Evolutionary conservation across 2,888 invertebrate genomes (phyloP).

Genomic region (Tachystola acroxantha): DNA sequence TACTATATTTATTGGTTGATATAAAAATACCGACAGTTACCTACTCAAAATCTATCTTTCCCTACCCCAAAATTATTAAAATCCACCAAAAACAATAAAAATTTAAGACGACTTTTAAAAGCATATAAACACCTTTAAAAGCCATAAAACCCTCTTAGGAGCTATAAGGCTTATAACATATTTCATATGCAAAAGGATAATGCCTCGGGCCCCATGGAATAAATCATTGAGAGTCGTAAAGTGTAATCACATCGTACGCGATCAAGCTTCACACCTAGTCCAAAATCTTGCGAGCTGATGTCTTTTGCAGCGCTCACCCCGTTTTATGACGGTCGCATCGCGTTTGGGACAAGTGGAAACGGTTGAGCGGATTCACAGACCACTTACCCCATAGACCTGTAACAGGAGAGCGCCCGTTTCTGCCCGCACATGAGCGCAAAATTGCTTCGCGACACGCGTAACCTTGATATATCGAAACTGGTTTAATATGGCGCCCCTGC

Average conservation of each 20-base stretch:
- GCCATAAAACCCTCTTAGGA: slow-evolving; percentile 13
- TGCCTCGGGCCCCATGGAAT: slow-evolving; percentile 22
- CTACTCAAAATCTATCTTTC: too few relatives aligned
- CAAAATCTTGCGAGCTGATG: slow-evolving; percentile 49
- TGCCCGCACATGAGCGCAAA: too few relatives aligned
- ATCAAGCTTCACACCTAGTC: slow-evolving; percentile 62
- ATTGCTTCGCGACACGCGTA: too few relatives aligned
- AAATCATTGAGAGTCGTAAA: slow-evolving; percentile 54
- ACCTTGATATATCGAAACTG: too few relatives aligned
- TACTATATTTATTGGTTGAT: too few relatives aligned
- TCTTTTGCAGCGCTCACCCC: slow-evolving; percentile 59
- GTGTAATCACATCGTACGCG: slow-evolving; percentile 42
- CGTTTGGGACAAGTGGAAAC: slow-evolving; percentile 25
- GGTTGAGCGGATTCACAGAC: slow-evolving; percentile 3
- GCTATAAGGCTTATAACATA: slow-evolving; percentile 11
- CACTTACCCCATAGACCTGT: too few relatives aligned
- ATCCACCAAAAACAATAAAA: background rate
- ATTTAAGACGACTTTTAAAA: slow-evolving; percentile 2
- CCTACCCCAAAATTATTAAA: too few relatives aligned
- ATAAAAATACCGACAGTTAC: too few relatives aligned
- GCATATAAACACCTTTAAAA: slow-evolving; percentile 9
- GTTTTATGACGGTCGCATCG: slow-evolving; percentile 39
- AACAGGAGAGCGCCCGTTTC: too few relatives aligned
- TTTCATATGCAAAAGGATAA: slow-evolving; percentile 12
- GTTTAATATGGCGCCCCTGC: too few relatives aligned